Evolutionary conservation across 2,797 vertebrate species (phyloP).

Genomic region (Echiichthys vipera): DNA sequence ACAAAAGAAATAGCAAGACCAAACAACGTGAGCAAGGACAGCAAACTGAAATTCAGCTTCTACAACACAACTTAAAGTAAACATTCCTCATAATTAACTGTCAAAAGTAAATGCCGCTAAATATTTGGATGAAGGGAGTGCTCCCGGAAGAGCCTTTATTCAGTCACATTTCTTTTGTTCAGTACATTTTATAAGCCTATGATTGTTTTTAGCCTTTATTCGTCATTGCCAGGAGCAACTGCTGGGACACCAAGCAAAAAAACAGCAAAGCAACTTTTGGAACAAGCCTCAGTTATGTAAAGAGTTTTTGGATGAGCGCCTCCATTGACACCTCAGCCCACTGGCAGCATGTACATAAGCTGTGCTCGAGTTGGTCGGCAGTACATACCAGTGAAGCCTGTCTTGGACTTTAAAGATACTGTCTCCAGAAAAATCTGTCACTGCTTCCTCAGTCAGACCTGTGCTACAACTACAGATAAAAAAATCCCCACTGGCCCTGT

Average conservation of each 20-base stretch:
- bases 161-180: slow-evolving; percentile 2
- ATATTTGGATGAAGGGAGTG: background rate
- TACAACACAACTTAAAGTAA: background rate
- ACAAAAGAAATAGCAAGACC: slow-evolving; percentile 5
- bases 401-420: slow-evolving; percentile 21
- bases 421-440: slow-evolving; percentile 20
- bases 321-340: background rate
- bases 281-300: slow-evolving; percentile 21
- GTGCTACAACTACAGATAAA: slow-evolving; percentile 33
- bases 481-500: background rate
- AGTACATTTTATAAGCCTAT: slow-evolving; percentile 13
- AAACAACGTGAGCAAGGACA: slow-evolving; percentile 16
- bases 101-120: background rate
- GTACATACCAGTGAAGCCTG: slow-evolving; percentile 5
- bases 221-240: slow-evolving; percentile 1
- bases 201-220: slow-evolving; percentile 21
- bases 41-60: slow-evolving; percentile 6
- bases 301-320: slow-evolving; percentile 33
- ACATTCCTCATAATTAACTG: background rate
- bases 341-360: slow-evolving; percentile 18
- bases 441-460: slow-evolving; percentile 1
- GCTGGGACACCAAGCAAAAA: slow-evolving; percentile 2
- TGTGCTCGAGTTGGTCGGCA: slow-evolving; percentile 9
- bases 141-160: background rate
- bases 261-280: slow-evolving; percentile 17